Evolutionary conservation across 1,140 invertebrate species (phyloP), one percentile per base, ranked within the genome.

Genomic region (Aphelinus certus): DNA sequence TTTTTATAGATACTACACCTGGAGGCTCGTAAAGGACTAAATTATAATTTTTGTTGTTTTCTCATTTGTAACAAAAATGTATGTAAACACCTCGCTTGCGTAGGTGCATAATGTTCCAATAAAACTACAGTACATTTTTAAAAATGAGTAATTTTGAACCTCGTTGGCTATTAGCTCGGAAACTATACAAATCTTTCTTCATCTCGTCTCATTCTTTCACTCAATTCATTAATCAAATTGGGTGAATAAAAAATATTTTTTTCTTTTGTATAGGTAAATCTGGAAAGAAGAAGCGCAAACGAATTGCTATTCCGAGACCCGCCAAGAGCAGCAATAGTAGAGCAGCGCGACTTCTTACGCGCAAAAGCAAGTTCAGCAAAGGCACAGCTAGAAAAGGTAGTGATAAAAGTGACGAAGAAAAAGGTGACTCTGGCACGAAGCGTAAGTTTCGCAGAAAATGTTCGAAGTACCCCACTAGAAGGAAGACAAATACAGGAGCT

Each of bases 381-480:
- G 51, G 47, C 43, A 76, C 55, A 7, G 46, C n/a, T 7, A 66
- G n/a, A 53, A 49, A 64, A 6, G 60, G 68, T 26, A 56, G 49
- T 2, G 75, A 69, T 1, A 69, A 47, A 57, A 76, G 63, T 49
- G 74, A 77, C 1, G 65, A 63, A 4, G 64, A 73, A 7, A 77
- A 76, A 9, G 55, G 4, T 76, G 66, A 53, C 1, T 1, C 2
- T 1, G 57, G 43, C 5, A 6, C 61, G 2, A 2, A 7, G 1
- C 80, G 5, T 0, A 81, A 81, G 62, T 85, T 85, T 56, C 85
- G 83, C 5, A 78, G 84, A 56, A 85, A 85, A 63, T 86, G 85
- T 55, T 83, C 79, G n/a, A 86, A 86, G 63, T 81, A 81, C 26
- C 76, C 51, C 7, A 85, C 61, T 79, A 69, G 83, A 81, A 79